phyloP scores from a whole-genome alignment of 2,797 vertebrate species.

The Dromococcyx pavoninus region DNA sequence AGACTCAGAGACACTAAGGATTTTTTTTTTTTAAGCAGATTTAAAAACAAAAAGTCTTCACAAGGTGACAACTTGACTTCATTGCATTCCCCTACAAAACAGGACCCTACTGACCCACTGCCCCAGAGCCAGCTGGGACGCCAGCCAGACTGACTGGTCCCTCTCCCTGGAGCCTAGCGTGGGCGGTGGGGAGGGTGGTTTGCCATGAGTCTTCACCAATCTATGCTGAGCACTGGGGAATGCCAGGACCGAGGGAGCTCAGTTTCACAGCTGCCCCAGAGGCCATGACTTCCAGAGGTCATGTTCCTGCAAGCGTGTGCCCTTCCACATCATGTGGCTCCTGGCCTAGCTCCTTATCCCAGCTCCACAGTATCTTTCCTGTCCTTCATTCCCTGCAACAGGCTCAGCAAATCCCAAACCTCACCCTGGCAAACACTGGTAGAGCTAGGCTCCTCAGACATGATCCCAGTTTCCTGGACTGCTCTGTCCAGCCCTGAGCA shows the following conservation, averaged over 20 bases:
- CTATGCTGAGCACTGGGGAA: neutral
- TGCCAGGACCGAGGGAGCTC: neutral
- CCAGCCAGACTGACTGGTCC: neutral
- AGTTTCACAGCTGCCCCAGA: neutral
- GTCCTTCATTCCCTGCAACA: neutral
- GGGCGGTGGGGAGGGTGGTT: neutral
- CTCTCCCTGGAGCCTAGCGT: neutral
- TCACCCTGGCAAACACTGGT: neutral
- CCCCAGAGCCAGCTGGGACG: neutral
- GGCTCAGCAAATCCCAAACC: neutral
- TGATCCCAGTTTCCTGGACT: accelerated
- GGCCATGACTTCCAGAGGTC: neutral
- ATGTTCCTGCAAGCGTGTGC: neutral
- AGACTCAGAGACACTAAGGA: neutral
- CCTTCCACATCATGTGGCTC: neutral
- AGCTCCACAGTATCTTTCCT: neutral
- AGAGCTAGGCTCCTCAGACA: neutral
- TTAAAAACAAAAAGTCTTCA: neutral
- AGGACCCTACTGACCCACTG: neutral
- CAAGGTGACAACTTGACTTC: neutral
- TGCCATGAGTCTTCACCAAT: neutral
- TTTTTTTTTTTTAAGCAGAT: neutral
- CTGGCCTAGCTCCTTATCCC: neutral
- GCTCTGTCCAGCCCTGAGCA: neutral
- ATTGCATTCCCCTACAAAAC: neutral